phyloP scores from a whole-genome alignment of 2,888 invertebrate genomes.

The Protophormia terraenovae region DNA sequence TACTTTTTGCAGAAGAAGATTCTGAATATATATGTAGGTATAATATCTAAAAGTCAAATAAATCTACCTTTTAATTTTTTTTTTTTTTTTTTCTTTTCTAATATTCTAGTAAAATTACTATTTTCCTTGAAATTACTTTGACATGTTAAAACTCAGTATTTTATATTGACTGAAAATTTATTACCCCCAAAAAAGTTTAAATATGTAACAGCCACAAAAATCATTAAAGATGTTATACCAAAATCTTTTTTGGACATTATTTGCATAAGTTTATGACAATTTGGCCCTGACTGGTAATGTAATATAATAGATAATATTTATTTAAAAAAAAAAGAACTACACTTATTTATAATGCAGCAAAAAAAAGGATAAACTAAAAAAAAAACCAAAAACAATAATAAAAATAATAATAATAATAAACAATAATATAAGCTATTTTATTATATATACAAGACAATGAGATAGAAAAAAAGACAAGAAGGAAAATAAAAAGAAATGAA shows the following conservation, averaged over 20 bases:
- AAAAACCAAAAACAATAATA: slow-evolving; percentile 6
- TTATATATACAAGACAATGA: slow-evolving; percentile 35
- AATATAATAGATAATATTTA: slow-evolving; percentile 18
- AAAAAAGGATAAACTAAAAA: slow-evolving; percentile 13
- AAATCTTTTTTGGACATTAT: background rate
- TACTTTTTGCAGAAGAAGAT: too few species aligned
- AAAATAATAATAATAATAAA: slow-evolving; percentile 58
- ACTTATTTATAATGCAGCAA: slow-evolving; percentile 38
- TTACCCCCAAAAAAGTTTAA: background rate
- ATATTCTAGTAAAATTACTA: too few species aligned
- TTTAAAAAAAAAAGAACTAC: slow-evolving; percentile 7
- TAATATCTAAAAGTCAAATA: too few species aligned
- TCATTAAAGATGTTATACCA: slow-evolving; percentile 1
- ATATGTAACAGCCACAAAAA: background rate
- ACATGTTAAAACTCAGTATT: background rate
- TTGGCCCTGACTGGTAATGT: slow-evolving; percentile 24
- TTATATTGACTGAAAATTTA: background rate
- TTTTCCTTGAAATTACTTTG: too few species aligned
- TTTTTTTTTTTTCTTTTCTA: too few species aligned
- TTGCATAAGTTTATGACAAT: slow-evolving; percentile 29
- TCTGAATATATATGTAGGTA: too few species aligned
- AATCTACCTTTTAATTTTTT: too few species aligned
- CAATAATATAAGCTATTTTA: slow-evolving; percentile 39
- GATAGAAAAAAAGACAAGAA: background rate
- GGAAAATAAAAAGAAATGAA: slow-evolving; percentile 35